Evolutionary conservation across 2,888 invertebrate species (phyloP), one percentile per base, ranked within the genome.

Genomic region (Mythimna lalbum): DNA sequence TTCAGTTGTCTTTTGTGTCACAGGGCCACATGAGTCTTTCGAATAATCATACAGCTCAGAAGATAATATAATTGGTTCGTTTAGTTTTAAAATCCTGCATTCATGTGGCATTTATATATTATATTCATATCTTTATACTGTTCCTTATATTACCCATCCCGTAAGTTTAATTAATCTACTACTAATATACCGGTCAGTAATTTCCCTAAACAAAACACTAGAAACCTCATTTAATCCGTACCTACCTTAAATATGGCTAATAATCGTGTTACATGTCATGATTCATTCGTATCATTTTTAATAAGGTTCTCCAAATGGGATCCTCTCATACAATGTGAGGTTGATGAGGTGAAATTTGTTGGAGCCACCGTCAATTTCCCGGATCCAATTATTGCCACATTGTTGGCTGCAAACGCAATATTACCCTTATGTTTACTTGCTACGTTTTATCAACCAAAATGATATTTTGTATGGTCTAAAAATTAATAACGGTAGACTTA

Each of bases 311-410:
- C 33, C 60, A 63, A 81, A 83, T 77, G 73, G 60, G 64, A 72
- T 64, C 64, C 66, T 36, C 52, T 65, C 50, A 50, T 72, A 84
- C 86, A 84, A 88, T 88, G 80, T 69, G 81, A 81, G 65, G 77
- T 76, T 87, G 85, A 88, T 88, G 88, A 89, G 83, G 82, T 81
- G 81, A 73, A 85, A 79, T 88, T 89, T 85, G 85, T 81, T 76
- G 82, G 81, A 81, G 69, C 76, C 77, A 80, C 80, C 85, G 80
- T 87, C 87, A 85, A 87, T 88, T 88, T 85, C 80, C 86, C 82
- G 76, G 74, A 86, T 87, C 86, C 88, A 89, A 90, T 90, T 89
- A 90, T 86, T 80, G 81, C 78, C 83, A 84, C 80, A 88, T 87
- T 89, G 87, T 87, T 83, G 73, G 78, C 69, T 74, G 75, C 76